Conservation (phyloP, 2,888 invertebrate species). For the Branchipolynoe longqiensis region DNA sequence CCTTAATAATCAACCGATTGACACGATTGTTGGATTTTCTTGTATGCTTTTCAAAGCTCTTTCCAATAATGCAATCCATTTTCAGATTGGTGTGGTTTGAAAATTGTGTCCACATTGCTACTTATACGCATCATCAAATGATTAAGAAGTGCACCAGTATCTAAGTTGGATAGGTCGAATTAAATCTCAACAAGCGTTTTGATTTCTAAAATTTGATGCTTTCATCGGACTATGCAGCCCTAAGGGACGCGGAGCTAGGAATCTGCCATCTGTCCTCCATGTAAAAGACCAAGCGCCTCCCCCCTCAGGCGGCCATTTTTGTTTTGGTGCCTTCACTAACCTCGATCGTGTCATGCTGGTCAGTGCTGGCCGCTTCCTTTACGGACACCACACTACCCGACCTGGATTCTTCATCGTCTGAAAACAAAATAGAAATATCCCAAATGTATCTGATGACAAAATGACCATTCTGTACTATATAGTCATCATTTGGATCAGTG, state of each 20-base stretch:
- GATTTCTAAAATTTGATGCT: background rate
- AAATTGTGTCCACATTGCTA: no score
- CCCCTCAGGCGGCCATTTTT: no score
- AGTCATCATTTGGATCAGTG: background rate
- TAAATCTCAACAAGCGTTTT: background rate
- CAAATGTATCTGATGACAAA: background rate
- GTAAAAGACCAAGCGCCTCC: background rate
- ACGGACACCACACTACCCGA: slow-evolving; percentile 36
- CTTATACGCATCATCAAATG: background rate
- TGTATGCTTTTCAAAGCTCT: no score
- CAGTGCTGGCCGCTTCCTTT: slow-evolving; percentile 21
- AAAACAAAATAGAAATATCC: background rate
- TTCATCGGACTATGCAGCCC: no score
- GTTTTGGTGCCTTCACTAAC: no score
- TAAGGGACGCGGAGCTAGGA: background rate
- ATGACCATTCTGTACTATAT: background rate
- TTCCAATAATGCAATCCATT: no score
- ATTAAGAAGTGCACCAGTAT: background rate
- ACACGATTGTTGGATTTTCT: no score
- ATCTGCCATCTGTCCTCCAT: background rate
- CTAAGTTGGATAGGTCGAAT: no score
- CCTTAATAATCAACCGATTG: no score
- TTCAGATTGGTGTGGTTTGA: no score
- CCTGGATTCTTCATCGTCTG: background rate
- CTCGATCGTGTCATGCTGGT: slow-evolving; percentile 39